Percentiles rank a stretch among this genome's conserved stretches.
These are phyloP conservation scores for Sarcophaga rosellei DNA, from an alignment of 2,888 invertebrate species.

Conservation along the genomic window DNA sequence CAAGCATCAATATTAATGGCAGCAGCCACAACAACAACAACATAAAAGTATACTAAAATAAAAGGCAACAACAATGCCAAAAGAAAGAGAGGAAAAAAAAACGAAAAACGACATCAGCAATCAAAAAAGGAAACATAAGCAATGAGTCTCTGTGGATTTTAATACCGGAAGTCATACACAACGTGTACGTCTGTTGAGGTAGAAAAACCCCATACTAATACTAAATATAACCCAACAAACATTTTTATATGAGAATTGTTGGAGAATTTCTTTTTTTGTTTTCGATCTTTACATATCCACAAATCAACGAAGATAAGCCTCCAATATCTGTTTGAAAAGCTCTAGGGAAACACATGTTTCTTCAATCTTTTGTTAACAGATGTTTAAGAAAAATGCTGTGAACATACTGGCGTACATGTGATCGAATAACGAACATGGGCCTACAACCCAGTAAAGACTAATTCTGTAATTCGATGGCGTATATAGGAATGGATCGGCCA, in stretches of 20 bases:
- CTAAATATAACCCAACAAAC: constrained; percentile 26
- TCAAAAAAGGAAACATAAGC: constrained; percentile 56
- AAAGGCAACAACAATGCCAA: constrained; percentile 29
- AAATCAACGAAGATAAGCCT: too few species aligned
- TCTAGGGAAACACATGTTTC: too few species aligned
- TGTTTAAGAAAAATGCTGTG: too few species aligned
- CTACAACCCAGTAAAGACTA: too few species aligned
- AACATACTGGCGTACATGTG: too few species aligned
- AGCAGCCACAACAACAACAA: neutral
- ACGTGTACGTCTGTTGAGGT: constrained; percentile 45
- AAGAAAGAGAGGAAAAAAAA: constrained; percentile 20
- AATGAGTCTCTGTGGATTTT: constrained; percentile 64
- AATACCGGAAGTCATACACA: constrained; percentile 57
- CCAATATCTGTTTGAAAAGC: too few species aligned
- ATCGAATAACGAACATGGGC: too few species aligned
- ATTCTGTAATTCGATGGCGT: too few species aligned
- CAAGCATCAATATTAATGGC: constrained; percentile 1
- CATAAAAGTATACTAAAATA: too few species aligned
- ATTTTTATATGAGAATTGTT: neutral
- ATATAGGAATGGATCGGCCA: too few species aligned
- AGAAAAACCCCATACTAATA: neutral
- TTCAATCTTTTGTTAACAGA: too few species aligned
- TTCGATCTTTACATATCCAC: neutral
- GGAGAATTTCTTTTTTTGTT: neutral
- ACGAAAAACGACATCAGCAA: constrained; percentile 39